phyloP scores from a whole-genome alignment of 2,113 vertebrate species.

The Vidua macroura region DNA sequence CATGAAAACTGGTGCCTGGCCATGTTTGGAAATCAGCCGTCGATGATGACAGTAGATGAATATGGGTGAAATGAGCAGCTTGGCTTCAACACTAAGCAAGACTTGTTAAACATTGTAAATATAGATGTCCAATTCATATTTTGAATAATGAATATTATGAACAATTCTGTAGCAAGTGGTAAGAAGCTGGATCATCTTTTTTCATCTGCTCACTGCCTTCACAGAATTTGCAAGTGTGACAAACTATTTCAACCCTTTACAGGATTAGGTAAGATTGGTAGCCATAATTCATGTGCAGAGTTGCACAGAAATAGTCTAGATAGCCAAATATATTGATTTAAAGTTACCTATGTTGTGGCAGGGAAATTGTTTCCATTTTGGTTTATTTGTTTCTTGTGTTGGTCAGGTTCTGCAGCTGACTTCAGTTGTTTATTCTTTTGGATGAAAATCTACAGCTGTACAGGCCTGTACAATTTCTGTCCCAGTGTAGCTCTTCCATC shows the following conservation, averaged over 20 bases:
- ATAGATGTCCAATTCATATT: slow-evolving; percentile 13
- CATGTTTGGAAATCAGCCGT: slow-evolving; percentile 51
- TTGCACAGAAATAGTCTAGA: neutral
- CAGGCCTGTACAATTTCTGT: neutral
- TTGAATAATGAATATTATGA: neutral
- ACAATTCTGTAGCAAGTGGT: slow-evolving; percentile 5
- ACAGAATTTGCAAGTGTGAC: neutral
- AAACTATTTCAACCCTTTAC: neutral
- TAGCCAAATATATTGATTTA: neutral
- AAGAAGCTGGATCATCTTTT: neutral
- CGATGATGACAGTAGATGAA: neutral
- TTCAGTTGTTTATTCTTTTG: neutral
- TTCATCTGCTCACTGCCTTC: neutral
- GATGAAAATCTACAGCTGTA: neutral
- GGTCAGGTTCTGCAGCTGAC: neutral
- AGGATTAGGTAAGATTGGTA: neutral
- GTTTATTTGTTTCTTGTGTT: neutral
- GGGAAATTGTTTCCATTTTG: neutral
- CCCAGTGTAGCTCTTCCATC: neutral
- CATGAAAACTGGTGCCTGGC: slow-evolving; percentile 35
- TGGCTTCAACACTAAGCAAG: slow-evolving; percentile 7
- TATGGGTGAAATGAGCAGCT: slow-evolving; percentile 50
- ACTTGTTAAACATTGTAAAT: slow-evolving; percentile 7
- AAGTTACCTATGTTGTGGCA: neutral
- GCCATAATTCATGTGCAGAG: neutral